Base-by-base conservation (phyloP, 2,888 invertebrate species). In the Epistrophe eligans region DNA sequence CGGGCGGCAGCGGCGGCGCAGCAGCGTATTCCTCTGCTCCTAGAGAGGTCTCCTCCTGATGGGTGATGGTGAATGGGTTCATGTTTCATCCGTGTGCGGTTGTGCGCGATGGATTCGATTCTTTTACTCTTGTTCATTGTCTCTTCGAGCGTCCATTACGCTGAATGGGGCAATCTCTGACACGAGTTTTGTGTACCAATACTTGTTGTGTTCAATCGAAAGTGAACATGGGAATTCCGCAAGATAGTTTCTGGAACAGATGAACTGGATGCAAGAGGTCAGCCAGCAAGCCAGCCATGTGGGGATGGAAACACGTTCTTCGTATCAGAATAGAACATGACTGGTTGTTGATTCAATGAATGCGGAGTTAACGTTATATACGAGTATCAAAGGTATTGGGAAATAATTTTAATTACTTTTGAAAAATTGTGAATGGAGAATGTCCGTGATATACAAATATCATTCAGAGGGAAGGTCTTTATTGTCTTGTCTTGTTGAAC, bases 151-250 rank as follows among this genome's bases (percentile, higher is more conserved):
- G 79, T 83, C 87, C 87, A 83, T 87, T 83, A 87, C 76, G 71
- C 72, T 83, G 71, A 79, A 83, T 83, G 79, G 79, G 82, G 87
- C 83, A 87, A 87, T 87, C 71, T 87, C 83, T 87, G 87, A 87
- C 87, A 83, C 87, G 87, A 87, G 87, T 87, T 83, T 82, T 79
- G 48, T 87, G 87, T 79, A 83, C 79, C 80, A 43, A 67, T 73
- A 74, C 83, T 87, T 76, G 87, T 74, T 85, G 43, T 57, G 74
- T 83, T 79, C 72, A 48, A 83, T 79, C 55, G 87, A 87, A 87
- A 87, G 87, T 83, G 87, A 87, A 87, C 83, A 87, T 79, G 79
- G 79, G 79, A 87, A 81, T 73, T 77, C 45, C 58, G 50, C 60
- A 66, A 74, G 76, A 58, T 71, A 71, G 48, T 52, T 50, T 40